phyloP scores from a whole-genome alignment of 2,113 vertebrate genomes.

The Gorilla gorilla region DNA sequence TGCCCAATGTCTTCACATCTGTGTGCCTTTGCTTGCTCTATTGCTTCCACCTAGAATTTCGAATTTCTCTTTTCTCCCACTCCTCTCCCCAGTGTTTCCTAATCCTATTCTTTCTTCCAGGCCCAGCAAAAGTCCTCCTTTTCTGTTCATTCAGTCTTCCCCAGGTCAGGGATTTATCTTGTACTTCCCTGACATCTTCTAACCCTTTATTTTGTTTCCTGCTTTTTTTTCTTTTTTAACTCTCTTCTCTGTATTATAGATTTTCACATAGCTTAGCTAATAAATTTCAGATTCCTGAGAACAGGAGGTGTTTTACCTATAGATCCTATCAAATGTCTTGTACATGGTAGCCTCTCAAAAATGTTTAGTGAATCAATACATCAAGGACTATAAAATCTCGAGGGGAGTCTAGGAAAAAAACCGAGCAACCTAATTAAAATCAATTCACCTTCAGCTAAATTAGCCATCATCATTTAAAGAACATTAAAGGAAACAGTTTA shows the following conservation, averaged over 20 bases:
- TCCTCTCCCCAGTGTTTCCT: background rate
- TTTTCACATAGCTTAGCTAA: background rate
- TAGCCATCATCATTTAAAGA: background rate
- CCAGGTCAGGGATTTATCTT: background rate
- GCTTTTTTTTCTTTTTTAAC: background rate
- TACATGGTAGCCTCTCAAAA: background rate
- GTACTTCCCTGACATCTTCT: slow-evolving; percentile 14
- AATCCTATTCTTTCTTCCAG: background rate
- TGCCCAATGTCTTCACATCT: background rate
- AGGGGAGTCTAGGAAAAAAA: background rate
- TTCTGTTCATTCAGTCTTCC: background rate
- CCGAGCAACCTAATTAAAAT: background rate
- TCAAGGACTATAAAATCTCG: slow-evolving; percentile 9
- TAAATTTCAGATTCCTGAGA: background rate
- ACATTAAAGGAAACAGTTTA: background rate
- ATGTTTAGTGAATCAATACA: background rate
- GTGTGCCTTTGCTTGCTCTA: background rate
- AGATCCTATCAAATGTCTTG: background rate
- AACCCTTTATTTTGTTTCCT: background rate
- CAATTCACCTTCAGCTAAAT: background rate
- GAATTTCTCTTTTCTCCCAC: background rate
- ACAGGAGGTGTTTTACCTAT: background rate
- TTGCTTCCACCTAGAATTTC: background rate
- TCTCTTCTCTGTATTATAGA: background rate
- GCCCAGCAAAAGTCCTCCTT: background rate